Conservation (phyloP, 2,797 vertebrate genomes). For the Cirrhinus mrigala region DNA sequence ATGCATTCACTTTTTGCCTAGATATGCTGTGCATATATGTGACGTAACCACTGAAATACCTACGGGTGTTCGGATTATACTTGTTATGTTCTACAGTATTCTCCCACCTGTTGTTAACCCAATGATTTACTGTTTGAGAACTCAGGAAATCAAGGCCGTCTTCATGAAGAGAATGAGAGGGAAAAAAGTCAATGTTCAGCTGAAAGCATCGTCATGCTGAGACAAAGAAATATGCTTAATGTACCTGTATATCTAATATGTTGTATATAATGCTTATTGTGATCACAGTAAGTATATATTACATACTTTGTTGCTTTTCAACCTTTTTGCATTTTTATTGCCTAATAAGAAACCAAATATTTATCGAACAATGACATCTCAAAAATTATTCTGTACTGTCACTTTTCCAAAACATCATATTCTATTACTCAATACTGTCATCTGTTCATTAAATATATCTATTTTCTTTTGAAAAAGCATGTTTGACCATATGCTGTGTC, state of each 20-base stretch:
- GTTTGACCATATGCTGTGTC: neutral
- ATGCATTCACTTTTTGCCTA: neutral
- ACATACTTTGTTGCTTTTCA: neutral
- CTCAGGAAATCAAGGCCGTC: neutral
- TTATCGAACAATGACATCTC: neutral
- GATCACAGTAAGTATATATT: neutral
- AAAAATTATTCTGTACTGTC: neutral
- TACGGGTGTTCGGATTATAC: neutral
- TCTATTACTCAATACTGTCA: neutral
- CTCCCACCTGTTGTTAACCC: neutral
- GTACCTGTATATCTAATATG: neutral
- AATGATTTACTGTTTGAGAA: neutral
- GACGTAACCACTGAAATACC: neutral
- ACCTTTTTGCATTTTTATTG: no score
- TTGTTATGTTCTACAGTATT: neutral
- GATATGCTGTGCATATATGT: neutral
- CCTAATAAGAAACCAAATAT: neutral
- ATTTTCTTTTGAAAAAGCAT: no score
- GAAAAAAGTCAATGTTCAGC: neutral
- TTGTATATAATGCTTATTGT: neutral
- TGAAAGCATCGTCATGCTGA: neutral
- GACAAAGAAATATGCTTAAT: neutral
- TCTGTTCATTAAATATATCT: no score
- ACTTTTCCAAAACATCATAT: neutral
- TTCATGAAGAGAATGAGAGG: neutral